phyloP scores from a whole-genome alignment of 2,113 vertebrate genomes.

The Trinectes maculatus region DNA sequence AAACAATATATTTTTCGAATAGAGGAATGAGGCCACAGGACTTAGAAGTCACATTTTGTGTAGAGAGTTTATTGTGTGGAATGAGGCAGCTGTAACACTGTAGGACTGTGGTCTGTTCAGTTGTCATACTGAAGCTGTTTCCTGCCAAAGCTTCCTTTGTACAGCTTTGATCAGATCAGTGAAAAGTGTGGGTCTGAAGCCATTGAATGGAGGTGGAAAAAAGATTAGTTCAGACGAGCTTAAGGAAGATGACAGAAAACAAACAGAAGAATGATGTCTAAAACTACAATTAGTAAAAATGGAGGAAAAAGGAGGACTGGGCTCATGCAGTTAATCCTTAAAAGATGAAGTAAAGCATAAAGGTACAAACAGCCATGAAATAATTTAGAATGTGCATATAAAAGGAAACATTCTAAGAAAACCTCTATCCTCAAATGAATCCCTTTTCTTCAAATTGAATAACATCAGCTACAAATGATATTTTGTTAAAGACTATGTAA shows the following conservation, averaged over 20 bases:
- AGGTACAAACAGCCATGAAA: too few relatives aligned
- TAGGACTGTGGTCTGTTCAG: too few relatives aligned
- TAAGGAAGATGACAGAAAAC: too few relatives aligned
- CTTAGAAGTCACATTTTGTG: neutral
- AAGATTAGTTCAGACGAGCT: neutral
- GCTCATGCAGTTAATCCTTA: neutral
- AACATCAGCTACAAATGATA: too few relatives aligned
- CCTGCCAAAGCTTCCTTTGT: neutral
- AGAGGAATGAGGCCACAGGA: neutral
- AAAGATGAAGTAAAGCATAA: neutral
- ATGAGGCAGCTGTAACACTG: conserved; percentile 24
- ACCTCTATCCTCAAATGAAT: too few relatives aligned
- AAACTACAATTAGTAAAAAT: neutral
- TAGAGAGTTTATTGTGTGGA: conserved; percentile 28
- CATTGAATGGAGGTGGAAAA: conserved; percentile 1
- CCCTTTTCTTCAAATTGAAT: too few relatives aligned
- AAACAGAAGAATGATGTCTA: too few relatives aligned
- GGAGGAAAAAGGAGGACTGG: neutral
- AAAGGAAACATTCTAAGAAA: too few relatives aligned
- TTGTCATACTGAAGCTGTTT: neutral
- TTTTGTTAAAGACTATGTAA: too few relatives aligned
- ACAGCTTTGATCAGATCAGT: neutral
- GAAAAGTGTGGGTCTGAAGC: neutral
- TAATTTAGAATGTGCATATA: too few relatives aligned
- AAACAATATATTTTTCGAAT: neutral